A percentile compares a stretch with the other conserved stretches of the same genome.
phyloP scores from a whole-genome alignment of 2,888 invertebrate species.

The Mystacides longicornis region DNA sequence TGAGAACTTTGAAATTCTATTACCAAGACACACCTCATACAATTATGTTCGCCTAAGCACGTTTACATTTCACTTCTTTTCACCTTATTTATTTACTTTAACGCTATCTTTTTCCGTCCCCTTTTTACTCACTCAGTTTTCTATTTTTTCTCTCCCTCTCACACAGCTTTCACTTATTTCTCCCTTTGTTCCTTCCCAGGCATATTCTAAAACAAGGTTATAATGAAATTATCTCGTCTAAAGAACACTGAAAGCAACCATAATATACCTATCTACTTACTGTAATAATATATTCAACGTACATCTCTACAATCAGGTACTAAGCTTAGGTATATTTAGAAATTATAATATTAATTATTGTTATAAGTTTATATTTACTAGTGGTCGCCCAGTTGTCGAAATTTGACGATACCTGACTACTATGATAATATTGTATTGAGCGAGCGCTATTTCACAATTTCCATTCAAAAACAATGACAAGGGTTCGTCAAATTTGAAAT shows the following conservation, averaged over 20 bases:
- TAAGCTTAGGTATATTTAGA: too few species aligned
- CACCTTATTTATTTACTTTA: neutral
- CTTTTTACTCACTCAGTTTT: neutral
- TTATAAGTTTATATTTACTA: too few species aligned
- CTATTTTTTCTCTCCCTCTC: neutral
- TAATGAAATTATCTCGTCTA: neutral
- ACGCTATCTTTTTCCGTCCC: neutral
- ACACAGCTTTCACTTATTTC: too few species aligned
- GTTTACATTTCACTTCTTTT: neutral
- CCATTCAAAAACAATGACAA: too few species aligned
- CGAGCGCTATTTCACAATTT: too few species aligned
- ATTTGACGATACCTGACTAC: too few species aligned
- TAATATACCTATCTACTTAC: neutral
- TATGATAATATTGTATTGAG: too few species aligned
- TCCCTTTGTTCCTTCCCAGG: neutral
- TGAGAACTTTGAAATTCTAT: conserved; percentile 1
- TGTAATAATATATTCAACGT: too few species aligned
- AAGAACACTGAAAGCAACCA: neutral
- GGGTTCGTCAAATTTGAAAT: too few species aligned
- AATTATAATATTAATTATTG: too few species aligned
- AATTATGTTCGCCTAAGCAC: neutral
- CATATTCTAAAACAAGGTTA: neutral
- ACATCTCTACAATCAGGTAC: too few species aligned
- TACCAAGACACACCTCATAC: neutral
- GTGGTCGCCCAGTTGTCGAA: too few species aligned